Evolutionary conservation across 2,888 invertebrate species (phyloP).

Genomic region (Drosophila fungiperda): DNA sequence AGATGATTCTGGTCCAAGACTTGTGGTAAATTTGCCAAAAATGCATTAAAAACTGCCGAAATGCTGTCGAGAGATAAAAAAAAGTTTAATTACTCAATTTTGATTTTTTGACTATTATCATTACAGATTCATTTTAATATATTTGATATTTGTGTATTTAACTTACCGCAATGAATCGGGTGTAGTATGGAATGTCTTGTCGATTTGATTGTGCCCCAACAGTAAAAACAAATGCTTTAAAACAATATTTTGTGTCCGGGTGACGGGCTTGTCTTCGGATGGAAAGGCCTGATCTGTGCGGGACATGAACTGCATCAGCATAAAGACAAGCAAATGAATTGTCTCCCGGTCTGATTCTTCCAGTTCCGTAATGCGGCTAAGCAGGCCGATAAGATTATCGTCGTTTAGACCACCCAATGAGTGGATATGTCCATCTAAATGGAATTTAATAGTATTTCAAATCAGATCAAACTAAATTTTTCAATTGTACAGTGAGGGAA

Average conservation of each 20-base stretch:
- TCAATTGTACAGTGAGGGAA: neutral
- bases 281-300: constrained; percentile 93
- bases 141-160: neutral
- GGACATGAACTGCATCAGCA: constrained; percentile 98
- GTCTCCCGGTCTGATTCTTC: constrained; percentile 98
- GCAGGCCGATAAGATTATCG: constrained; percentile 91
- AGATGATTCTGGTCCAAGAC: constrained; percentile 97
- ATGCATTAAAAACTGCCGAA: constrained; percentile 98
- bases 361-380: constrained; percentile 95
- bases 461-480: constrained; percentile 1
- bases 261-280: constrained; percentile 92
- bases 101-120: neutral
- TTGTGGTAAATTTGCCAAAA: constrained; percentile 96
- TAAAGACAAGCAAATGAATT: constrained; percentile 95
- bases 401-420: constrained; percentile 93
- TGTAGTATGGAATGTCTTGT: constrained; percentile 95
- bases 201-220: constrained; percentile 96
- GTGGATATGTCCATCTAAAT: constrained; percentile 92
- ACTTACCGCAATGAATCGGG: constrained; percentile 92
- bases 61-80: constrained; percentile 86
- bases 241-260: constrained; percentile 94
- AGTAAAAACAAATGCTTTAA: constrained; percentile 95
- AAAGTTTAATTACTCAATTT: neutral
- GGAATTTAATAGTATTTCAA: neutral
- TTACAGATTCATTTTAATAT: neutral